Evolutionary conservation across 2,113 vertebrate genomes (phyloP), one percentile per base, ranked within the genome.

Genomic region (Ondatra zibethicus): DNA sequence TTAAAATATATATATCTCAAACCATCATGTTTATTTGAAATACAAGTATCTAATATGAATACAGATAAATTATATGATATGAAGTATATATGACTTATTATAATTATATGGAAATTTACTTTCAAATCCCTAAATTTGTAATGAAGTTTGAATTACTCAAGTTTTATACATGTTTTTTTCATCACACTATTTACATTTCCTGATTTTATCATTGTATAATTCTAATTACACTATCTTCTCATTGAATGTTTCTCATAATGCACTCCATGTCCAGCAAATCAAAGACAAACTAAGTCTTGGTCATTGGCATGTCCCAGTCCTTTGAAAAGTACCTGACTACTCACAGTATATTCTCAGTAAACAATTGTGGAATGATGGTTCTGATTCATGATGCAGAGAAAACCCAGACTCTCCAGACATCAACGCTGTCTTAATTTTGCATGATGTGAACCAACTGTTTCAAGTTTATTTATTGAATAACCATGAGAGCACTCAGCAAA

Each of bases 41-140:
- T 77, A 63, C 27, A 19, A 63, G 36, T 55, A 75, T 88, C n/a
- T 25, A 70, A 77, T 72, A 19, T 68, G 31, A 68, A 68, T 33
- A 68, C 66, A 68, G 33, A 65, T 29, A 7, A 65, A n/a, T 81
- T 82, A 75, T 25, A 70, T 17, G 23, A 89, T 52, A 70, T 93
- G 33, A 90, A 78, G 50, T 89, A 89, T 23, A 27, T 58, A 36
- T 63, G 39, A 81, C 5, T 58, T 82, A 63, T 63, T 50, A 39
- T 84, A 82, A 58, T 94, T 78, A 58, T n/a, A 68, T 5, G 39
- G 14, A 72, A 78, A 78, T 89, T 13, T 78, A 72, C 70, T 77
- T 94, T 94, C 52, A 78, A 94, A 47, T 86, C 8, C 16, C 66
- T 91, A 9, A 78, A 42, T 85, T 63, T n/a, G 94, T 77, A 78